Evolutionary conservation across 2,797 vertebrate species (phyloP).

Genomic region (Platalea minor): DNA sequence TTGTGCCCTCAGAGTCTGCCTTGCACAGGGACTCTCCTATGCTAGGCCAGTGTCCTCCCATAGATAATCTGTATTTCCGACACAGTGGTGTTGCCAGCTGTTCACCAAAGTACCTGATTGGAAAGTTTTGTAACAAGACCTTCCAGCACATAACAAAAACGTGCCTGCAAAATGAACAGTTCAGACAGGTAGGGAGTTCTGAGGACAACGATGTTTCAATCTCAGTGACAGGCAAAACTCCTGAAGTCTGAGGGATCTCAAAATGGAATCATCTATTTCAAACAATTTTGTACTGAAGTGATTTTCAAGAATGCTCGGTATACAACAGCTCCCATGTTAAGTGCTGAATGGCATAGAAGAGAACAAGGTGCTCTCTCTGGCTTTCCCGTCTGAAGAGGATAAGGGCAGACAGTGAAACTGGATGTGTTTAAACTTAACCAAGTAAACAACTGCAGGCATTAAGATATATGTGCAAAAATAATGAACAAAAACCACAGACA

Average conservation of each 20-base stretch:
- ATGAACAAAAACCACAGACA: not conserved
- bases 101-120: not conserved
- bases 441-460: not conserved
- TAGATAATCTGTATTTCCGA: not conserved
- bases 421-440: not conserved
- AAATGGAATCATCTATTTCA: not conserved
- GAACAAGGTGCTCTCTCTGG: not conserved
- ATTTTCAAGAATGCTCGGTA: not conserved
- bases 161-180: not conserved
- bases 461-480: not conserved
- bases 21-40: not conserved
- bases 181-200: not conserved
- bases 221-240: not conserved
- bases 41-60: not conserved
- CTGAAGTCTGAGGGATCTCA: not conserved
- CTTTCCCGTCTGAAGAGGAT: not conserved
- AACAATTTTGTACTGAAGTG: not conserved
- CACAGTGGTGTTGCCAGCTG: not conserved
- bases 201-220: not conserved
- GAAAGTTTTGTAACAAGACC: not conserved
- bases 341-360: not conserved
- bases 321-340: not conserved
- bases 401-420: not conserved
- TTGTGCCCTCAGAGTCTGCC: not conserved
- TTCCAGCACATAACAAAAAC: not conserved